phyloP scores from a whole-genome alignment of 2,113 vertebrate species.

The Machaerirhynchus nigripectus region DNA sequence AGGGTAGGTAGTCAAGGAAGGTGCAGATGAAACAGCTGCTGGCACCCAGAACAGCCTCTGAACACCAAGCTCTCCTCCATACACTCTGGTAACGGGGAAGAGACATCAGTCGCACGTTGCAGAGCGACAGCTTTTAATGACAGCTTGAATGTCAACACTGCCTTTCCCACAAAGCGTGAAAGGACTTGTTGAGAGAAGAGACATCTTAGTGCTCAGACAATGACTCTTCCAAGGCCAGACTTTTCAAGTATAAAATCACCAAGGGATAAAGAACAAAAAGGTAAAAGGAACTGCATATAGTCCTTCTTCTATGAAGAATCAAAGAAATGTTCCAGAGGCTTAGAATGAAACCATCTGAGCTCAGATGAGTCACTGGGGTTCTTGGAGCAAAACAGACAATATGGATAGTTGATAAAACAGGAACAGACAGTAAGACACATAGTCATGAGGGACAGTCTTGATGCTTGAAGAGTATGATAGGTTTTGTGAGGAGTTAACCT shows the following conservation, averaged over 20 bases:
- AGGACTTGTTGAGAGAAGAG: neutral
- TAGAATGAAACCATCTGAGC: neutral
- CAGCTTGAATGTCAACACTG: neutral
- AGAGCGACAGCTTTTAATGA: neutral
- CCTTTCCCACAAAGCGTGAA: neutral
- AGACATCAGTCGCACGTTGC: neutral
- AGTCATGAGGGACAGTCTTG: neutral
- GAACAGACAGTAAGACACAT: neutral
- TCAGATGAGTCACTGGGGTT: neutral
- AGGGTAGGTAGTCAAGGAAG: neutral
- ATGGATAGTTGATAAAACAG: neutral
- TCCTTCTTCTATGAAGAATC: neutral
- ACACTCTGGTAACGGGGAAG: neutral
- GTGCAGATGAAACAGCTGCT: neutral
- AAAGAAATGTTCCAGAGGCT: neutral
- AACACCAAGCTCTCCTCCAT: neutral
- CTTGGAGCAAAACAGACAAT: neutral
- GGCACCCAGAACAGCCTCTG: neutral
- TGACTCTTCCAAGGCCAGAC: neutral
- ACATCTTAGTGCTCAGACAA: neutral
- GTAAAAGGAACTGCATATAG: neutral
- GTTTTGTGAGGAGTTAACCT: neutral
- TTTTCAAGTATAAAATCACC: neutral
- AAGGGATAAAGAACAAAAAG: neutral
- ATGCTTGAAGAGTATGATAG: neutral